These are phyloP conservation scores for Boloria euphrosyne DNA, from an alignment of 2,888 invertebrate genomes.

Conservation along the genomic window DNA sequence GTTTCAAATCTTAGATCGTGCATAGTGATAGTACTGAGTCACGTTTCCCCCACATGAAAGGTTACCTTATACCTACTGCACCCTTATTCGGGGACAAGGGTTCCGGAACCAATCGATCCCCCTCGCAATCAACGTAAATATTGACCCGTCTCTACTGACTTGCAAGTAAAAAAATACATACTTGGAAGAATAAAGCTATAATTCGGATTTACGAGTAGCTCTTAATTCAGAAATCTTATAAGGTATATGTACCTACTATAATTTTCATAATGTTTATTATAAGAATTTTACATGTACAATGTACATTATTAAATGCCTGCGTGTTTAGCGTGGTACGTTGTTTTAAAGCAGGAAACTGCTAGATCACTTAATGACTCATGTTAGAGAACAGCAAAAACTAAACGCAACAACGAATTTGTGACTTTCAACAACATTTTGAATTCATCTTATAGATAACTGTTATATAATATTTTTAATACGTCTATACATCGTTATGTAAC, in stretches of 20 bases:
- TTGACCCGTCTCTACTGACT: slow-evolving; percentile 54
- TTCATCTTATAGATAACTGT: slow-evolving; percentile 1
- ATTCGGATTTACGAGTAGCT: slow-evolving; percentile 7
- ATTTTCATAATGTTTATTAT: too few relatives aligned
- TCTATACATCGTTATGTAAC: slow-evolving; percentile 23
- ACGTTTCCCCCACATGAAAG: slow-evolving; percentile 35
- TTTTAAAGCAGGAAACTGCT: slow-evolving; percentile 16
- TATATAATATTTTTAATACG: slow-evolving; percentile 22
- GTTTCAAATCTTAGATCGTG: slow-evolving; percentile 4
- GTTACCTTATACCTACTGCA: slow-evolving; percentile 54
- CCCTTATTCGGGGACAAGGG: slow-evolving; percentile 48
- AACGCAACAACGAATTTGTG: slow-evolving; percentile 14
- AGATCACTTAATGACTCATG: slow-evolving; percentile 17
- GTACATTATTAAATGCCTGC: background rate
- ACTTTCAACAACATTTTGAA: slow-evolving; percentile 22
- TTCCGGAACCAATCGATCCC: slow-evolving; percentile 64
- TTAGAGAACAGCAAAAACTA: slow-evolving; percentile 17
- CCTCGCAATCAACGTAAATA: slow-evolving; percentile 58
- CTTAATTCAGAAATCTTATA: background rate
- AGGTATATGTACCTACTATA: too few relatives aligned
- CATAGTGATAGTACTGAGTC: slow-evolving; percentile 32
- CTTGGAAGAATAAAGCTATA: slow-evolving; percentile 13
- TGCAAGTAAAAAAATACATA: slow-evolving; percentile 31
- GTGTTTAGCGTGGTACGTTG: background rate
- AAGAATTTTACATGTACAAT: background rate